phyloP scores from a whole-genome alignment of 1,140 invertebrate species.

The Camponotus vicinus region DNA sequence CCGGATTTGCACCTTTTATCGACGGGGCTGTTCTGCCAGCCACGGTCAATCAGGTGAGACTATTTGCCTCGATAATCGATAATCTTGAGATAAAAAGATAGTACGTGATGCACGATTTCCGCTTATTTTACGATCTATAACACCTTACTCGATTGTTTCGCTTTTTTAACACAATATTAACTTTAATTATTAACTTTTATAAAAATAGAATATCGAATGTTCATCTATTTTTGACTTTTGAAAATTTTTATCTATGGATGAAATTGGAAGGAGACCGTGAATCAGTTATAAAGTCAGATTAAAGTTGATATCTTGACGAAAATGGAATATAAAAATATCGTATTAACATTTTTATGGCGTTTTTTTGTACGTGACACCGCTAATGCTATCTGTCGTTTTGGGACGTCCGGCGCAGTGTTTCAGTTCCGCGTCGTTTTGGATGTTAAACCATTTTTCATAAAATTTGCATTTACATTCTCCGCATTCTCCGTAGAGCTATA shows the following conservation, averaged over 20 bases:
- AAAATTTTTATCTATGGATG: too few species aligned
- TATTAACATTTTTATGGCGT: background rate
- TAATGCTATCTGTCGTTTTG: constrained; percentile 13
- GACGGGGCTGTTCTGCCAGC: constrained; percentile 92
- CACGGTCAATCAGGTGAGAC: constrained; percentile 77
- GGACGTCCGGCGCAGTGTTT: background rate
- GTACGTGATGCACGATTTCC: background rate
- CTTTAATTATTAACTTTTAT: constrained; percentile 32
- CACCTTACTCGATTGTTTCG: constrained; percentile 3
- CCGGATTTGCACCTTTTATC: constrained; percentile 95
- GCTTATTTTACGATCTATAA: constrained; percentile 15
- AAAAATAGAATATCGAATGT: background rate
- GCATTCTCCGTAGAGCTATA: background rate
- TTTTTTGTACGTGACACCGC: constrained; percentile 12
- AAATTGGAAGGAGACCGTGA: background rate
- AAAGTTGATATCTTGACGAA: background rate
- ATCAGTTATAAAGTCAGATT: background rate
- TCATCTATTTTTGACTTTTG: background rate
- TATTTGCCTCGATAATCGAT: constrained; percentile 44
- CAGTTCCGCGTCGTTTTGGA: constrained; percentile 16
- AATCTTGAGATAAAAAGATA: background rate
- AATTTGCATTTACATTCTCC: constrained; percentile 51
- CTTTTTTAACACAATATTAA: constrained; percentile 28
- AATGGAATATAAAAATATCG: background rate
- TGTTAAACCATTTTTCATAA: constrained; percentile 39